These are phyloP conservation scores for Euwallacea similis DNA, from an alignment of 1,140 invertebrate genomes.

Conservation along the genomic window DNA sequence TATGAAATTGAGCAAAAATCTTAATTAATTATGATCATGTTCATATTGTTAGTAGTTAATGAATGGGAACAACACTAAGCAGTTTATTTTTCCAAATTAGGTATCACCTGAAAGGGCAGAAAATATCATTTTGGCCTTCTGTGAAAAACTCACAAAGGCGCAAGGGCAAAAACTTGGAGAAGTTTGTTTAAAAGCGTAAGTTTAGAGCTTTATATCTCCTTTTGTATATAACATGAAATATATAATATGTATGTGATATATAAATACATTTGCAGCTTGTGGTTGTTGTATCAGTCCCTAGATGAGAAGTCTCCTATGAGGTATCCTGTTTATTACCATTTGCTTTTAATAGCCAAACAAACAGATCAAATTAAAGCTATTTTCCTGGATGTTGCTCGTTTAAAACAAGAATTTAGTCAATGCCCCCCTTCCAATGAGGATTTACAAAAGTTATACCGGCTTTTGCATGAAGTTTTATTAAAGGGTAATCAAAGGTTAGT, in stretches of 20 bases:
- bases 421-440: conserved; percentile 88
- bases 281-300: conserved; percentile 88
- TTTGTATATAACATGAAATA: not conserved
- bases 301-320: conserved; percentile 80
- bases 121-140: conserved; percentile 87
- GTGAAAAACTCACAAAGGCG: conserved; percentile 91
- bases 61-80: conserved; percentile 19
- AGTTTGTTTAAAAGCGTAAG: conserved; percentile 85
- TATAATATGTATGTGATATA: not conserved
- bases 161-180: conserved; percentile 79
- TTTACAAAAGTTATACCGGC: conserved; percentile 87
- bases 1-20: not conserved
- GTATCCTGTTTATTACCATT: conserved; percentile 90
- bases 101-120: conserved; percentile 86
- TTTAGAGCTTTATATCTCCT: conserved; percentile 35
- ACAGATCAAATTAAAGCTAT: conserved; percentile 82
- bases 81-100: conserved; percentile 50
- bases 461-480: conserved; percentile 86
- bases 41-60: not conserved
- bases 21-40: not conserved
- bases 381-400: conserved; percentile 75
- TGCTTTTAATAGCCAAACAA: conserved; percentile 85
- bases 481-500: conserved; percentile 68
- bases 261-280: conserved; percentile 60
- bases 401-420: conserved; percentile 81